These are phyloP conservation scores for Hylaeus volcanicus DNA, from an alignment of 1,140 invertebrate species.

Conservation along the genomic window DNA sequence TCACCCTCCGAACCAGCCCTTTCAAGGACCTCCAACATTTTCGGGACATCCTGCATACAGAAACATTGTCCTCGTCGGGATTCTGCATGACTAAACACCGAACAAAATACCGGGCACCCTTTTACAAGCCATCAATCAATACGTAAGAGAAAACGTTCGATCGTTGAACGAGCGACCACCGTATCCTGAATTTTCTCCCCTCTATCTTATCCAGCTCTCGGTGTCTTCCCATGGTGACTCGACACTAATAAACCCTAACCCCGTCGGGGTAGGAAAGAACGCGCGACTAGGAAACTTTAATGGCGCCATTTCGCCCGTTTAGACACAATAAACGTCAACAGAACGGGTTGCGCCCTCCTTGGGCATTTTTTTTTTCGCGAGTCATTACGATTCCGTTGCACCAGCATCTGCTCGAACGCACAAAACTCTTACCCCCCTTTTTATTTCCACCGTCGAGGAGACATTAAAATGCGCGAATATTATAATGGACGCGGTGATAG, in stretches of 20 bases:
- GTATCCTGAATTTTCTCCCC: background rate
- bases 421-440: background rate
- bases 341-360: conserved; percentile 63
- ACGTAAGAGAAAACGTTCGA: conserved; percentile 53
- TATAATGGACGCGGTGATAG: conserved; percentile 67
- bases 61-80: conserved; percentile 48
- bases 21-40: too few relatives aligned
- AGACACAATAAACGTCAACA: conserved; percentile 75
- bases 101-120: conserved; percentile 66
- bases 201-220: conserved; percentile 12
- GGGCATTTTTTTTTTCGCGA: conserved; percentile 65
- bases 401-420: conserved; percentile 61
- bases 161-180: conserved; percentile 43
- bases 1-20: too few relatives aligned
- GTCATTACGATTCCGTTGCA: conserved; percentile 68
- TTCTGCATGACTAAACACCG: conserved; percentile 75
- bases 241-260: conserved; percentile 60
- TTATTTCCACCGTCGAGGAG: background rate
- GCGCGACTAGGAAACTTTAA: conserved; percentile 68
- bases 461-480: conserved; percentile 61
- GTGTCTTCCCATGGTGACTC: conserved; percentile 69
- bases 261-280: conserved; percentile 42
- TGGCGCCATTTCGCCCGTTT: conserved; percentile 69
- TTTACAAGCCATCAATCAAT: conserved; percentile 75
- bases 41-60: background rate